A percentile compares a stretch with the other conserved stretches of the same genome.
These are phyloP conservation scores for Chaunax sp. DNA, from an alignment of 2,797 vertebrate genomes.

Conservation along the genomic window DNA sequence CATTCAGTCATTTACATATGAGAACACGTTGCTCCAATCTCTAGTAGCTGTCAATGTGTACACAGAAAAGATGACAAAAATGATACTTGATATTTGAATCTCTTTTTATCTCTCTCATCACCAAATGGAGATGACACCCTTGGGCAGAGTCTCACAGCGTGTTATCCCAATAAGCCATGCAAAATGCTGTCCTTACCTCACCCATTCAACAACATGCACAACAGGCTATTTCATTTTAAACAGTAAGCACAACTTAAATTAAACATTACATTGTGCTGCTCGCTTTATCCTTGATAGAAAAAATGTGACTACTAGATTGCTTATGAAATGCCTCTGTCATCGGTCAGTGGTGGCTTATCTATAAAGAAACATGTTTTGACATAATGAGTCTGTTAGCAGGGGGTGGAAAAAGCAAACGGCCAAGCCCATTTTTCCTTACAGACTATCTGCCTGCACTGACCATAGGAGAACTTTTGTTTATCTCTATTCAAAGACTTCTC, in stretches of 20 bases:
- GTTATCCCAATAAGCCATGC: not conserved
- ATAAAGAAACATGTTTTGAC: constrained; percentile 73
- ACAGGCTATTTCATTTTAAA: constrained; percentile 10
- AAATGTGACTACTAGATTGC: constrained; percentile 40
- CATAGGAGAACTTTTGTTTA: constrained; percentile 38
- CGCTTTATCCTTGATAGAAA: constrained; percentile 35
- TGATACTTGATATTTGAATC: too few relatives aligned
- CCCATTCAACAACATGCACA: not conserved
- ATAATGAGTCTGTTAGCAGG: constrained; percentile 67
- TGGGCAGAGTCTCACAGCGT: not conserved
- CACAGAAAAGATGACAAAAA: not conserved
- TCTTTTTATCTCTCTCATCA: not conserved
- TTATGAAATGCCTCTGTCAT: constrained; percentile 66
- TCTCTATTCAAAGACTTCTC: constrained; percentile 44
- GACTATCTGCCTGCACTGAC: constrained; percentile 58
- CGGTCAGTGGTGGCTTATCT: constrained; percentile 54
- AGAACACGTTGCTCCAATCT: not conserved
- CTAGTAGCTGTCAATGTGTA: not conserved
- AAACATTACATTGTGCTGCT: constrained; percentile 12
- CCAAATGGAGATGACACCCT: not conserved
- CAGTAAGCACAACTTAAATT: constrained; percentile 14
- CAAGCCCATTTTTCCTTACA: constrained; percentile 49
- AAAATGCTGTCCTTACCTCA: not conserved
- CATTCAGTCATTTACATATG: too few relatives aligned
- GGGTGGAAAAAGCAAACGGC: constrained; percentile 30